These are phyloP conservation scores for Timema cristinae DNA, from an alignment of 2,888 invertebrate genomes.

Conservation along the genomic window DNA sequence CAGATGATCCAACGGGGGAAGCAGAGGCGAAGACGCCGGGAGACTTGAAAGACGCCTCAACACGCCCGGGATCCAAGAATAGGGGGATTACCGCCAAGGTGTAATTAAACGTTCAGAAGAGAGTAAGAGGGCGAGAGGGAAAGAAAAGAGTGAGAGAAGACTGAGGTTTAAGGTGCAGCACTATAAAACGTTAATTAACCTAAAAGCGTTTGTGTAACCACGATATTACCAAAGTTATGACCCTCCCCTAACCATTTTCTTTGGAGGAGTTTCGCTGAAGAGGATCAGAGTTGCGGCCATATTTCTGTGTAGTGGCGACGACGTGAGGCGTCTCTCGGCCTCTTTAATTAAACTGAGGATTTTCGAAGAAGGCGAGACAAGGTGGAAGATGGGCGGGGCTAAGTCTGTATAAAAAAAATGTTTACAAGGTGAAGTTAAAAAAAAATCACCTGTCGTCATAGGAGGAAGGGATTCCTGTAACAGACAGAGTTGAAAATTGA, in stretches of 20 bases:
- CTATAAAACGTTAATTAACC: constrained; percentile 17
- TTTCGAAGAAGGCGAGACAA: neutral
- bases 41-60: neutral
- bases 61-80: neutral
- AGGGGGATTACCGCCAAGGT: neutral
- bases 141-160: neutral
- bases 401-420: neutral
- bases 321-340: neutral
- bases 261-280: constrained; percentile 11
- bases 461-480: no score
- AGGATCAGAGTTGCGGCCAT: constrained; percentile 11
- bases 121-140: neutral
- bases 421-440: no score
- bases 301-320: constrained; percentile 5
- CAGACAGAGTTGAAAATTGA: no score
- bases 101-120: constrained; percentile 10
- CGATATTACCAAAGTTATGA: constrained; percentile 15
- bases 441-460: no score
- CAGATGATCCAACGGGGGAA: neutral
- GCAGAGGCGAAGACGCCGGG: neutral
- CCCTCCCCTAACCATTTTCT: neutral
- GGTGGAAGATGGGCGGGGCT: neutral
- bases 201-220: neutral
- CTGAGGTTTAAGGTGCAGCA: neutral
- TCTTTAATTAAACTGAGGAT: constrained; percentile 16